Base-by-base conservation (phyloP, 1,140 invertebrate species). In the Drosophila subpulchrella region DNA sequence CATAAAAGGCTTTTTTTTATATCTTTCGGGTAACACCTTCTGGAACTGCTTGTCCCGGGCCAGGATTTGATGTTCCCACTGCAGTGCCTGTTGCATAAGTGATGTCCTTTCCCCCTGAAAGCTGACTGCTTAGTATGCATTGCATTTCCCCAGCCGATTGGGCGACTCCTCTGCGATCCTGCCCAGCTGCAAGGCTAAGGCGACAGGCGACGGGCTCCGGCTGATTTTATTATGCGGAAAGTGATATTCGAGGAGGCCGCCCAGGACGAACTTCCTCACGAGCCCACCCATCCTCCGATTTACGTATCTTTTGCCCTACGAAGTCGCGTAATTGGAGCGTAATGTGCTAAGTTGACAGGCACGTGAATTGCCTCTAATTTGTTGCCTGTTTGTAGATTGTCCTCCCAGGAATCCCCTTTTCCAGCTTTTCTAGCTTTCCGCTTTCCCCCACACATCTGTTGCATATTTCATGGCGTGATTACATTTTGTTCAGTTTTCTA, bases 311-410 rank as follows among this genome's bases (percentile, higher is more conserved):
- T 24, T 24, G 32, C 41, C 32, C 32, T 47, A 36, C 36, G 44
- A 38, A 32, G 51, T 13, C 55, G 76, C 82, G 84, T 88, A 88
- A 88, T 88, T 88, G 83, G 84, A 88, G 76, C 84, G 83, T 88
- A 88, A 88, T 88, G 84, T 89, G 83, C 80, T 88, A 84, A 88
- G 81, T 86, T 84, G 84, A 80, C 80, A 81, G 71, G 78, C 76
- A 88, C 76, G 84, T 88, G 84, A 88, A 82, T 77, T 68, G 75
- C 71, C 54, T 88, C 66, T 89, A 89, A 88, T 89, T 88, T 88
- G 83, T 67, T 74, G 62, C 48, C 66, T 53, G 67, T 67, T 84
- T 71, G 68, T 15, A 27, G 51, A 17, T 39, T 12, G 38, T 56
- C 44, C 44, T 41, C 12, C n/a, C 24, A n/a, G 27, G 51, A 39